phyloP scores from a whole-genome alignment of 1,140 invertebrate genomes.

The Drosophila bifasciata region DNA sequence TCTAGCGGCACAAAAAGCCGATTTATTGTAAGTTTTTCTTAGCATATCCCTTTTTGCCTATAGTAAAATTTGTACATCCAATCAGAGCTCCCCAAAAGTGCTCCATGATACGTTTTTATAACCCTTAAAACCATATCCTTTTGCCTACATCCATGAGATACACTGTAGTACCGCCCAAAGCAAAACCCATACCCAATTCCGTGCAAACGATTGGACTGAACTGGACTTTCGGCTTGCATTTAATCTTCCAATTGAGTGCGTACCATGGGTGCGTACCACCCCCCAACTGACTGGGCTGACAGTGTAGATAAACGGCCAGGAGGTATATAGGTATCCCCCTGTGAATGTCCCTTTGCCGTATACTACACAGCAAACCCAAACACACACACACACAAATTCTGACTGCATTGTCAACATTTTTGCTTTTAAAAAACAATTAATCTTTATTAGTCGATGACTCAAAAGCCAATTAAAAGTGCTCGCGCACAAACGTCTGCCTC shows the following conservation, averaged over 20 bases:
- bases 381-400: not conserved
- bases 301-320: constrained; percentile 73
- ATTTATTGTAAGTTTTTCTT: too few relatives aligned
- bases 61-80: too few relatives aligned
- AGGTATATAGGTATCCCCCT: constrained; percentile 29
- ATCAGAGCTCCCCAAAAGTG: too few relatives aligned
- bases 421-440: constrained; percentile 82
- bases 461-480: constrained; percentile 81
- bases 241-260: constrained; percentile 82
- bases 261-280: constrained; percentile 32
- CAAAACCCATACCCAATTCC: not conserved
- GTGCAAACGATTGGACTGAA: not conserved
- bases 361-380: too few relatives aligned
- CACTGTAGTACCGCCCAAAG: constrained; percentile 31
- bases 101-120: too few relatives aligned
- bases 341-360: constrained; percentile 37
- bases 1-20: too few relatives aligned
- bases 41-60: too few relatives aligned
- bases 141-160: not conserved
- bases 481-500: constrained; percentile 57
- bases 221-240: constrained; percentile 57
- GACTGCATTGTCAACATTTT: constrained; percentile 67
- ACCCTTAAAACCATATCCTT: too few relatives aligned
- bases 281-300: constrained; percentile 54
- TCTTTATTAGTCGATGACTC: constrained; percentile 81